These are phyloP conservation scores for Globodera ellingtonae DNA, from an alignment of 1,140 invertebrate genomes.

Conservation along the genomic window DNA sequence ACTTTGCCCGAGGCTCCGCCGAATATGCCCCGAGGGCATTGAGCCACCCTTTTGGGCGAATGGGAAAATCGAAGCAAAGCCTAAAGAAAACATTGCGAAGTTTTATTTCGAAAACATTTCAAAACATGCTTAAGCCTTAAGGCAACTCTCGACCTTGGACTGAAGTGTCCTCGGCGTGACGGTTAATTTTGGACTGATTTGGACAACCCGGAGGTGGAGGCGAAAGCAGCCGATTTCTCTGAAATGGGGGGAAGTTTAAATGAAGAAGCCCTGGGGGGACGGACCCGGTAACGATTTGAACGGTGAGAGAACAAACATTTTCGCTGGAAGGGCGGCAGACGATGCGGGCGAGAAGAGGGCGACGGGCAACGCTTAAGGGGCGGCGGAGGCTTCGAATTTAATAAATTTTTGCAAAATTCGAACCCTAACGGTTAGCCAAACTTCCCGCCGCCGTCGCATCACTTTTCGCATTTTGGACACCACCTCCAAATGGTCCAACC, in stretches of 20 bases:
- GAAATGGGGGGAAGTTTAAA: background rate
- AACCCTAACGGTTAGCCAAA: slow-evolving; percentile 19
- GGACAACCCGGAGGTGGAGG: background rate
- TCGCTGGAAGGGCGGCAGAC: background rate
- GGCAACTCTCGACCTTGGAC: no score
- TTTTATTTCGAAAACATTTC: no score
- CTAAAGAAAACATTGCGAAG: no score
- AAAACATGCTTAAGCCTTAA: no score
- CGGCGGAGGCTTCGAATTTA: background rate
- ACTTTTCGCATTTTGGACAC: slow-evolving; percentile 16
- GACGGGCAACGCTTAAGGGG: slow-evolving; percentile 5
- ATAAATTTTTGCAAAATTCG: slow-evolving; percentile 10
- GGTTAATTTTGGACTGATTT: no score
- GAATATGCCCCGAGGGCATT: background rate
- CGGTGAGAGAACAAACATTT: background rate
- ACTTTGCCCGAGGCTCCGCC: background rate
- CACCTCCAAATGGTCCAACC: slow-evolving; percentile 14
- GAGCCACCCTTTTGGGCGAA: background rate
- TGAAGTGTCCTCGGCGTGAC: no score
- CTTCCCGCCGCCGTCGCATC: slow-evolving; percentile 3
- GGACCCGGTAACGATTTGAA: background rate
- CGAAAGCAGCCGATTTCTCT: background rate
- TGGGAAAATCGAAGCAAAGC: no score
- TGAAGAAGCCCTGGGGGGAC: no score
- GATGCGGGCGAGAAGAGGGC: background rate